Percentiles rank a stretch among this genome's conserved stretches.
Evolutionary conservation across 1,140 invertebrate species (phyloP).

Genomic region (Colletes gigas): DNA sequence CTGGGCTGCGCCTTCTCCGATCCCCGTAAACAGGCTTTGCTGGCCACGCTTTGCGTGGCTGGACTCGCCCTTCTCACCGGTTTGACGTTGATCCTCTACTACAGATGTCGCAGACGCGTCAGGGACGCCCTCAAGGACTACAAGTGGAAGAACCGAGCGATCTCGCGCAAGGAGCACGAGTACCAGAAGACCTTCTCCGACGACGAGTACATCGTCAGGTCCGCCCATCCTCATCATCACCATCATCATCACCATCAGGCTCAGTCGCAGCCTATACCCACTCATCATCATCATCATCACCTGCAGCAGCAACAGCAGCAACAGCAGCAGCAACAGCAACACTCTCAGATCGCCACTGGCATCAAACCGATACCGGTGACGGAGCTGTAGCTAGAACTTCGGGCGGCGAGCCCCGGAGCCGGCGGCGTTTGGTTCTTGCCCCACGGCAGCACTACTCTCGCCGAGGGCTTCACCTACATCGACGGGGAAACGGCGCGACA

Average conservation of each 20-base stretch:
- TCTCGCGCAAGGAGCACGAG: slow-evolving; percentile 90
- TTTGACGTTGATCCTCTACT: slow-evolving; percentile 87
- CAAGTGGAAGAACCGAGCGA: slow-evolving; percentile 89
- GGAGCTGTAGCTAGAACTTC: slow-evolving; percentile 96
- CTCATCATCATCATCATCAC: slow-evolving; percentile 82
- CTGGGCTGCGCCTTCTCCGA: slow-evolving; percentile 89
- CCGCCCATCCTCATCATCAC: slow-evolving; percentile 75
- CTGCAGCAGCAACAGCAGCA: slow-evolving; percentile 78
- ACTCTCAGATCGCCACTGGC: slow-evolving; percentile 81
- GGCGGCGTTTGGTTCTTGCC: slow-evolving; percentile 81
- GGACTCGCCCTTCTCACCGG: slow-evolving; percentile 86
- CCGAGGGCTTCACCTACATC: slow-evolving; percentile 89
- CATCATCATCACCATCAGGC: slow-evolving; percentile 66
- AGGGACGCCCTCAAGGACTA: slow-evolving; percentile 90
- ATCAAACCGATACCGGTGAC: slow-evolving; percentile 91
- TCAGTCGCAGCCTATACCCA: slow-evolving; percentile 69
- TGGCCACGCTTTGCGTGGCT: slow-evolving; percentile 87
- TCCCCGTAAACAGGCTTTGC: slow-evolving; percentile 88
- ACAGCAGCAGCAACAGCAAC: slow-evolving; percentile 77
- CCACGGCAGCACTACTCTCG: slow-evolving; percentile 85
- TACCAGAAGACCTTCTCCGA: slow-evolving; percentile 94
- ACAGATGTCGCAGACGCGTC: slow-evolving; percentile 87
- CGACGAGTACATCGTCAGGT: slow-evolving; percentile 89
- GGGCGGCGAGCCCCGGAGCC: slow-evolving; percentile 87
- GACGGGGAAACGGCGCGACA: slow-evolving; percentile 83